These are phyloP conservation scores for Mustela lutreola DNA, from an alignment of 2,113 vertebrate genomes.

Conservation along the genomic window DNA sequence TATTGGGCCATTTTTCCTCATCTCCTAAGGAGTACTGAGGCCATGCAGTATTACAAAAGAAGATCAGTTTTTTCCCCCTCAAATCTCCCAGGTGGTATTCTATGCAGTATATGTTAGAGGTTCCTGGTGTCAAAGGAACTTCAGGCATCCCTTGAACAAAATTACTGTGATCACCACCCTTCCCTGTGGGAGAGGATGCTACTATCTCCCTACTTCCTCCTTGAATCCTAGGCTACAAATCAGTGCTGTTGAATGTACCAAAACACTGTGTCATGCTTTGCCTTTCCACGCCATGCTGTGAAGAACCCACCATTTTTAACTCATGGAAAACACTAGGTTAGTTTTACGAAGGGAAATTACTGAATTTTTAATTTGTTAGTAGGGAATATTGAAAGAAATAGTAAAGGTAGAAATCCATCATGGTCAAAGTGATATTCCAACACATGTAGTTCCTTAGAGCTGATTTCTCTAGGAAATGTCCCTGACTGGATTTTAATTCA, in stretches of 20 bases:
- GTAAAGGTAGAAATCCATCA: background rate
- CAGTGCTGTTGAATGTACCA: background rate
- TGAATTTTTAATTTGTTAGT: background rate
- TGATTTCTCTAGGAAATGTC: background rate
- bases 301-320: background rate
- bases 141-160: background rate
- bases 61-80: background rate
- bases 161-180: background rate
- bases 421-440: background rate
- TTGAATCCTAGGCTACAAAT: background rate
- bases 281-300: background rate
- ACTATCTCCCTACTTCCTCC: background rate
- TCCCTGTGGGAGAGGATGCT: background rate
- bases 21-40: background rate
- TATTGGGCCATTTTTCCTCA: background rate
- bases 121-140: background rate
- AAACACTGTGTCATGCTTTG: background rate
- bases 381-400: background rate
- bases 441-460: background rate
- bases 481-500: background rate
- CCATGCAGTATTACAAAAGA: background rate
- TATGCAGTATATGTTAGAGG: background rate
- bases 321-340: background rate
- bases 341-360: background rate
- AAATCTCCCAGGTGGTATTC: background rate